These are phyloP conservation scores for Megaceryle alcyon DNA, from an alignment of 2,797 vertebrate species.

Conservation along the genomic window DNA sequence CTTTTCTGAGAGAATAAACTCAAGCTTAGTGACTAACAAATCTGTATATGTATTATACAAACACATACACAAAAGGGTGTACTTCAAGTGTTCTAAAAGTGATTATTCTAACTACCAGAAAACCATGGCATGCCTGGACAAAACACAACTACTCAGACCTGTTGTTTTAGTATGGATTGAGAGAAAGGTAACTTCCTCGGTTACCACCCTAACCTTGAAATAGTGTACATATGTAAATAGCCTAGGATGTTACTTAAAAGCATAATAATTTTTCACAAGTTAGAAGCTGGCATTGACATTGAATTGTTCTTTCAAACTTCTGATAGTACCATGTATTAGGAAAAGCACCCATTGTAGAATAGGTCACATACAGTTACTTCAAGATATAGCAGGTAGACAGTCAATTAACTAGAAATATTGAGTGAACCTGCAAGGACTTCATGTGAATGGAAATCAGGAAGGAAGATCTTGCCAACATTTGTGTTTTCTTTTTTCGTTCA, in stretches of 20 bases:
- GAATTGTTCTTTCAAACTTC: background rate
- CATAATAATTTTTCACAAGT: background rate
- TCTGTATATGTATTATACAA: rapidly evolving
- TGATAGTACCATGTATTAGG: rapidly evolving
- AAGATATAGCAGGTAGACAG: background rate
- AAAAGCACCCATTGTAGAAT: background rate
- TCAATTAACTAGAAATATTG: background rate
- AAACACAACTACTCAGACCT: background rate
- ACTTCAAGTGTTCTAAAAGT: background rate
- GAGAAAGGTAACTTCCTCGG: background rate
- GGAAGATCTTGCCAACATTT: background rate
- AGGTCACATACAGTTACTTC: background rate
- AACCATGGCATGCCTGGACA: background rate
- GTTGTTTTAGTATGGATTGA: background rate
- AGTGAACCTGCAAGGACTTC: background rate
- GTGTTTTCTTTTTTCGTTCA: background rate
- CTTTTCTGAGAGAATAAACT: background rate
- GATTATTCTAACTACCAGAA: background rate
- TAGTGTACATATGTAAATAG: background rate
- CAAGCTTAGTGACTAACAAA: background rate
- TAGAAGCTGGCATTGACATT: background rate
- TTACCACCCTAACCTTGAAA: background rate
- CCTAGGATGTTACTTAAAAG: background rate
- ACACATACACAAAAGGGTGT: background rate
- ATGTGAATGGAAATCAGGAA: background rate